Conservation (phyloP, 1,140 invertebrate genomes). For the Cyclina sinensis region DNA sequence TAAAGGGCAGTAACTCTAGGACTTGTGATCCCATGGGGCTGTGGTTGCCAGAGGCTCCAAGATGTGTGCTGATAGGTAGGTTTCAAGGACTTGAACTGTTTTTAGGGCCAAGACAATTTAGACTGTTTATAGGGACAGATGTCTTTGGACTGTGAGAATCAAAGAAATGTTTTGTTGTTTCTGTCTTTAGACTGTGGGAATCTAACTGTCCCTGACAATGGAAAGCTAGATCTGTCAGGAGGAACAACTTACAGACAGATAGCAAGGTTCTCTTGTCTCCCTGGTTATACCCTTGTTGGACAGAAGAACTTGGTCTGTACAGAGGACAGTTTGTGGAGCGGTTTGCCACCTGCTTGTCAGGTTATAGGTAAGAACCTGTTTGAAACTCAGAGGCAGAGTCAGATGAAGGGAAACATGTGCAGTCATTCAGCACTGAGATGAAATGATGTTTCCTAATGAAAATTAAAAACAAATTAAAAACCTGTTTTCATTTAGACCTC, state of each 20-base stretch:
- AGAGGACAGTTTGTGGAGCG: slow-evolving; percentile 12
- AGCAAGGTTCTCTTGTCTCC: slow-evolving; percentile 7
- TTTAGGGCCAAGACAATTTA: no score
- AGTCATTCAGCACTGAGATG: no score
- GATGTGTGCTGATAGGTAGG: background rate
- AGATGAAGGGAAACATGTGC: no score
- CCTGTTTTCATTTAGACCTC: no score
- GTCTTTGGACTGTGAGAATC: no score
- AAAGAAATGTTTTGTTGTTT: background rate
- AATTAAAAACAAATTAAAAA: no score
- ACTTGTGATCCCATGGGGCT: background rate
- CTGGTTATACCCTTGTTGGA: slow-evolving; percentile 4
- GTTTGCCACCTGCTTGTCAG: slow-evolving; percentile 1
- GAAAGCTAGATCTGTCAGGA: background rate
- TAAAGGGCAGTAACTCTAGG: background rate
- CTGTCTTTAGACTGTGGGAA: slow-evolving; percentile 47
- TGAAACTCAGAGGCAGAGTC: no score
- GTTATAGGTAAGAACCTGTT: background rate
- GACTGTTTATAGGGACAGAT: no score
- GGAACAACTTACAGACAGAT: slow-evolving; percentile 38
- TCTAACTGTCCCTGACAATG: background rate
- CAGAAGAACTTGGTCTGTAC: background rate
- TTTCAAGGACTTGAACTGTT: no score
- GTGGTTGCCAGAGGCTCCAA: slow-evolving; percentile 4
- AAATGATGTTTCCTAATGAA: no score